phyloP scores from a whole-genome alignment of 2,888 invertebrate genomes.

The Euzophera pinguis region DNA sequence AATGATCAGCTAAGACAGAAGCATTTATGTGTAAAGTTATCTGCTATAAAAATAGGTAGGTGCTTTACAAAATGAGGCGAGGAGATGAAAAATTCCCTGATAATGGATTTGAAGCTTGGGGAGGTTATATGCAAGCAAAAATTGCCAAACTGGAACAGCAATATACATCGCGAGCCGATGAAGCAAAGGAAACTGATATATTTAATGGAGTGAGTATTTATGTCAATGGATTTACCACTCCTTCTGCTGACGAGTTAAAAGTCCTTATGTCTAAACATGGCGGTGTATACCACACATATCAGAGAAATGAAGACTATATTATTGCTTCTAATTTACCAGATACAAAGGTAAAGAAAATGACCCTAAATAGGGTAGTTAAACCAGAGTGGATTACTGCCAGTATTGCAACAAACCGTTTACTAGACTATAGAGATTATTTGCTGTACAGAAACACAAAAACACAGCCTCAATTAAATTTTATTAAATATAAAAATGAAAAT shows the following conservation, averaged over 20 bases:
- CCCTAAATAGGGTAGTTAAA: conserved; percentile 85
- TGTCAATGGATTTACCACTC: conserved; percentile 94
- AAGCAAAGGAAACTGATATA: conserved; percentile 79
- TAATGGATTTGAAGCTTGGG: conserved; percentile 86
- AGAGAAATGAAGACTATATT: conserved; percentile 84
- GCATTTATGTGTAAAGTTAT: too few species aligned
- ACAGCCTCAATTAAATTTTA: conserved; percentile 75
- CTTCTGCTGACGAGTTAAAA: conserved; percentile 93
- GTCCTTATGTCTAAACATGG: conserved; percentile 93
- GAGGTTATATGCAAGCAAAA: conserved; percentile 96
- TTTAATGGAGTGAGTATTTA: conserved; percentile 91
- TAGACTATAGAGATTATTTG: conserved; percentile 87
- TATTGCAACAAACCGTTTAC: conserved; percentile 82
- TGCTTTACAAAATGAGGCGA: conserved; percentile 44
- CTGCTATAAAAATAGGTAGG: too few species aligned
- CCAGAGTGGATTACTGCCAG: conserved; percentile 96
- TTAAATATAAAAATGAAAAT: conserved; percentile 20
- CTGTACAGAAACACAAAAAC: conserved; percentile 83
- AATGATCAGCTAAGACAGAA: too few species aligned
- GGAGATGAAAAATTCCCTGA: conserved; percentile 73
- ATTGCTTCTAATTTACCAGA: conserved; percentile 96
- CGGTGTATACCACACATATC: conserved; percentile 93
- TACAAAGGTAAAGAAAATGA: conserved; percentile 87
- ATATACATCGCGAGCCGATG: conserved; percentile 78
- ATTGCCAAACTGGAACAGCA: conserved; percentile 93